Evolutionary conservation across 2,113 vertebrate genomes (phyloP), one percentile per base, ranked within the genome.

Genomic region (Scatophagus argus): DNA sequence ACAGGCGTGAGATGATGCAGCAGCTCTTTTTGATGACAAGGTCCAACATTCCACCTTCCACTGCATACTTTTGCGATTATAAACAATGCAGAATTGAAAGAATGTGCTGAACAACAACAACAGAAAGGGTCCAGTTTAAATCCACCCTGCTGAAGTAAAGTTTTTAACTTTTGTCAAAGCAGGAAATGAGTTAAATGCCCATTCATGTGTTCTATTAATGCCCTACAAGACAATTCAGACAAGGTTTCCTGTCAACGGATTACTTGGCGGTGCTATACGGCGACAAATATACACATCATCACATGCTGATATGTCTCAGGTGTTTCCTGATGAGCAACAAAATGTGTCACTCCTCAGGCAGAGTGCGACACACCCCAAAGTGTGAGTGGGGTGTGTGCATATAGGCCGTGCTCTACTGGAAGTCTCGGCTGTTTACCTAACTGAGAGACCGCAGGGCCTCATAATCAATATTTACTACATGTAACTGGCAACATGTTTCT

Each of bases 1-100:
- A 74, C 86, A 88, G 74, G 3, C 43, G 1, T 17, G 17, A 70
- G 32, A 72, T 79, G 67, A 83, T 74, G 64, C 23, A 51, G 25
- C 55, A 17, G 19, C 31, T 21, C 0, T 39, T 36, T 41, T 4
- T 49, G 23, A 79, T 85, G 62, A 81, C 0, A 0, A 62, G 17
- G 54, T 14, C 49, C 31, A 7, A 27, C 72, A 74, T 64, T 81
- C 46, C 54, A 70, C 16, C 12, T 12, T 34, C 17, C 13, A 27
- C n/a, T 16, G 21, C 13, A 43, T 64, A 38, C 59, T 58, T 81
- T 10, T 19, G 12, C 10, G 21, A 60, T 66, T 61, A n/a, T 10
- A 51, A 54, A 72, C 1, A 13, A n/a, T n/a, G 8, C 6, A 27
- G 29, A n/a, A 3, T 25, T 16, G 0, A 31, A 34, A 49, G 16